Percentiles rank a stretch among this genome's conserved stretches.
These are phyloP conservation scores for Malachius bipustulatus DNA, from an alignment of 2,888 invertebrate genomes.

Conservation along the genomic window DNA sequence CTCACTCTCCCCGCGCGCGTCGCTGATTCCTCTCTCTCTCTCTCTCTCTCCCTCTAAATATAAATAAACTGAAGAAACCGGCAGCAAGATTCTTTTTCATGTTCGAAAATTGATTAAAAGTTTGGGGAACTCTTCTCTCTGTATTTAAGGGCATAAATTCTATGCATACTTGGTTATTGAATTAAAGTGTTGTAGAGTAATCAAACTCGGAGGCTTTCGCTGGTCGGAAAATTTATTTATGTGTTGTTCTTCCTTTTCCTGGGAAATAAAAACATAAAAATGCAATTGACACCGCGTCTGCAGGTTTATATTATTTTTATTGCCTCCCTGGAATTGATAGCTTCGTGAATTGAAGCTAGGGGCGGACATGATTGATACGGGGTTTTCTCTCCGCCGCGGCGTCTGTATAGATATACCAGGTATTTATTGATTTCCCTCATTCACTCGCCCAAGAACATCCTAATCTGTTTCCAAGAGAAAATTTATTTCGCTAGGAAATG, in stretches of 20 bases:
- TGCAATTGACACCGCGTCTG: constrained; percentile 37
- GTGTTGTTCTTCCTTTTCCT: constrained; percentile 30
- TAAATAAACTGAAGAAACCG: background rate
- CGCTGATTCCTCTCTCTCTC: too few relatives aligned
- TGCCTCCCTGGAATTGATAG: constrained; percentile 31
- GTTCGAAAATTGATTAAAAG: constrained; percentile 39
- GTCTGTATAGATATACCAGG: background rate
- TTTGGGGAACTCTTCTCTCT: constrained; percentile 35
- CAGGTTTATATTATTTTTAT: constrained; percentile 37
- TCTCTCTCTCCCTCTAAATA: too few relatives aligned
- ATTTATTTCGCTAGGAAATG: too few relatives aligned
- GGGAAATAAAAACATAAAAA: constrained; percentile 35
- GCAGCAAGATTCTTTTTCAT: constrained; percentile 33
- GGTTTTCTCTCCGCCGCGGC: background rate
- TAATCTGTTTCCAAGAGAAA: too few relatives aligned
- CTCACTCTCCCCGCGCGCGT: too few relatives aligned
- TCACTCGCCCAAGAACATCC: too few relatives aligned
- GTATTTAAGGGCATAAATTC: constrained; percentile 39
- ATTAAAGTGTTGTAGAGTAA: constrained; percentile 37
- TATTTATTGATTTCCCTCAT: too few relatives aligned
- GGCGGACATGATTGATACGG: constrained; percentile 8
- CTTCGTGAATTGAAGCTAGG: constrained; percentile 29
- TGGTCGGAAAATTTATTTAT: constrained; percentile 32
- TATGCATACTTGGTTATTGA: constrained; percentile 40
- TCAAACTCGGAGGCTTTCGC: constrained; percentile 29